Base-by-base conservation (phyloP, 53 echinoderm and acorn worm genomes). In the Paracentrotus lividus region DNA sequence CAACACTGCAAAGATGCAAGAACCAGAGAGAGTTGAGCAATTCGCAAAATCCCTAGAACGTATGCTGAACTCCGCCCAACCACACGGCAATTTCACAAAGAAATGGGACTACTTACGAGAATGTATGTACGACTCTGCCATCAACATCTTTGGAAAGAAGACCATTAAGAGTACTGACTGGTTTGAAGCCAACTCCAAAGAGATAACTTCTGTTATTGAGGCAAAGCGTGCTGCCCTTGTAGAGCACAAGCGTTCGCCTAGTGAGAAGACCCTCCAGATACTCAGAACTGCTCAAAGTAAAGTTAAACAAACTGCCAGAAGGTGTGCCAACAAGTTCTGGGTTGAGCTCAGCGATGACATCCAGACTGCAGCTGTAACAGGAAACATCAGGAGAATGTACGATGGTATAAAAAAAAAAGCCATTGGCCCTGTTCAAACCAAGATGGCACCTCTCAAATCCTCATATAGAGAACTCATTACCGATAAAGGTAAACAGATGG, bases 401-500 rank as follows among this genome's bases (percentile, higher is more conserved):
- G 91, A 75, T 18, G 94, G 75, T 61, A 94, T 91, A 94, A 86
- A 72, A n/a, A n/a, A n/a, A n/a, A 27, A 86, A 27, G 92, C 94
- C 9, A 12, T 69, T 1, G 92, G 94, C 7, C 94, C 92, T 32
- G 20, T 52, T 8, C 32, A 68, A 27, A 92, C 32, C 34, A 94
- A 94, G 42, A 72, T 44, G 2, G 90, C 78, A 36, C 92, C 86
- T 14, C 57, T 92, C 12, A 94, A 92, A 52, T 92, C 92, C 2
- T 36, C 31, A 0, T 49, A 49, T 44, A 92, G 87, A 2, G 86
- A 94, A 49, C 13, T 2, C 1, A 1, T 2, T 72, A 36, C 95
- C 94, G 77, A 90, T n/a, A n/a, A n/a, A n/a, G n/a, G n/a, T n/a
- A n/a, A n/a, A n/a, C n/a, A n/a, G n/a, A n/a, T 95, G 94, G 90